Percentiles rank a stretch among this genome's conserved stretches.
These are phyloP conservation scores for Arge pagana DNA, from an alignment of 2,888 invertebrate species.

Conservation along the genomic window DNA sequence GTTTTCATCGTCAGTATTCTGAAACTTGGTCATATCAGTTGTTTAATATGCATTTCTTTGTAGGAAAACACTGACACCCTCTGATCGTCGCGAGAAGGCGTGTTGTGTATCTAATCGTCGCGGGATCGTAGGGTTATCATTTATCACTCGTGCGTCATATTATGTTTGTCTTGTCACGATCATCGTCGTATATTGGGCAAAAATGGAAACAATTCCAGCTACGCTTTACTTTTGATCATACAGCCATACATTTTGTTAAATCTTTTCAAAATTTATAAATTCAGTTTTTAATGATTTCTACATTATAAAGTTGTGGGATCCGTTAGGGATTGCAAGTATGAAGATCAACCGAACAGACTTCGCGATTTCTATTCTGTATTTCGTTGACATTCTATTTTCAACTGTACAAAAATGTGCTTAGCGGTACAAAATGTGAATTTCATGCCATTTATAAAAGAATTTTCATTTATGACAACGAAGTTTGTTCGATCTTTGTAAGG, in stretches of 20 bases:
- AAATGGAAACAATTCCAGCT: no score
- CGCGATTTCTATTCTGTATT: constrained; percentile 73
- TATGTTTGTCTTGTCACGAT: constrained; percentile 2
- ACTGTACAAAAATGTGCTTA: constrained; percentile 78
- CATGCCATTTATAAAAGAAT: neutral
- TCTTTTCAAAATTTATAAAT: constrained; percentile 65
- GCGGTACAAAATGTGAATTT: constrained; percentile 61
- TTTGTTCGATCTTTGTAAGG: constrained; percentile 60
- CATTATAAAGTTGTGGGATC: no score
- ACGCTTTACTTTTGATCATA: neutral
- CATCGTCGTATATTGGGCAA: neutral
- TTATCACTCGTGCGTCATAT: constrained; percentile 12
- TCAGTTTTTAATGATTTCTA: no score
- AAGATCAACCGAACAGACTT: constrained; percentile 66
- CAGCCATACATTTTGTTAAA: neutral
- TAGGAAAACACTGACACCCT: no score
- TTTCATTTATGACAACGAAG: neutral
- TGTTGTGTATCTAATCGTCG: no score
- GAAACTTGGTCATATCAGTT: no score
- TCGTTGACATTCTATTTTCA: constrained; percentile 77
- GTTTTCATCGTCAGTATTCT: no score
- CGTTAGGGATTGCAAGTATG: constrained; percentile 68
- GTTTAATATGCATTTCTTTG: no score
- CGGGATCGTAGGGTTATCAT: constrained; percentile 4
- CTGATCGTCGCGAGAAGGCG: no score